A percentile compares a stretch with the other conserved stretches of the same genome.
Conservation (phyloP, 2,113 vertebrate genomes). For the Cricetomys ansorgei region DNA sequence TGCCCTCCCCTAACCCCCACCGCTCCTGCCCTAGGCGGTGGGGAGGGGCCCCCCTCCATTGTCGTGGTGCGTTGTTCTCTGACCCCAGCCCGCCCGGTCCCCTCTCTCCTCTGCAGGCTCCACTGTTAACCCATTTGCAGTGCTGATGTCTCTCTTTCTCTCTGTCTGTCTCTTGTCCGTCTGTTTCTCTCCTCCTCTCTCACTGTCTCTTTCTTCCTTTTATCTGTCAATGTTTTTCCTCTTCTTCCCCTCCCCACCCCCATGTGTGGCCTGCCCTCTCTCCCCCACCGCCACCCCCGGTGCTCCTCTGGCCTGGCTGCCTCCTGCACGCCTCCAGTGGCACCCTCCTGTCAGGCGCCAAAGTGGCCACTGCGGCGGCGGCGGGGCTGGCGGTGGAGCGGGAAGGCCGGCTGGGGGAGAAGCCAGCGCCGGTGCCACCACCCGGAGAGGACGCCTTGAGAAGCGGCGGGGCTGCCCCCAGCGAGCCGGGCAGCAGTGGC, state of each 20-base stretch:
- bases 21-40: slow-evolving; percentile 80
- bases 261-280: slow-evolving; percentile 74
- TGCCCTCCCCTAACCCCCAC: slow-evolving; percentile 81
- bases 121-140: slow-evolving; percentile 85
- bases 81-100: slow-evolving; percentile 63
- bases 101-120: slow-evolving; percentile 83
- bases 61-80: slow-evolving; percentile 83
- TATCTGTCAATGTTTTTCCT: slow-evolving; percentile 85
- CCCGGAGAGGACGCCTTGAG: slow-evolving; percentile 93
- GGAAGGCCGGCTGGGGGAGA: slow-evolving; percentile 89
- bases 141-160: slow-evolving; percentile 87
- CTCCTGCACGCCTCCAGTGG: slow-evolving; percentile 88
- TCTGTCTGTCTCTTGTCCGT: slow-evolving; percentile 88
- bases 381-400: slow-evolving; percentile 90
- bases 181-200: slow-evolving; percentile 86
- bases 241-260: slow-evolving; percentile 75
- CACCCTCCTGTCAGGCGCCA: slow-evolving; percentile 93
- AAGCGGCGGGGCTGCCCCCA: slow-evolving; percentile 94
- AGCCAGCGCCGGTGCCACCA: slow-evolving; percentile 86
- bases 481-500: slow-evolving; percentile 88
- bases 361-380: slow-evolving; percentile 89
- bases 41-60: slow-evolving; percentile 80
- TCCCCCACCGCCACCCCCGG: slow-evolving; percentile 79
- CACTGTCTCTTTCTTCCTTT: slow-evolving; percentile 85
- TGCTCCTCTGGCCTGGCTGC: slow-evolving; percentile 82